Conservation (phyloP, 2,797 vertebrate species). For the Rhynchonycteris naso region DNA sequence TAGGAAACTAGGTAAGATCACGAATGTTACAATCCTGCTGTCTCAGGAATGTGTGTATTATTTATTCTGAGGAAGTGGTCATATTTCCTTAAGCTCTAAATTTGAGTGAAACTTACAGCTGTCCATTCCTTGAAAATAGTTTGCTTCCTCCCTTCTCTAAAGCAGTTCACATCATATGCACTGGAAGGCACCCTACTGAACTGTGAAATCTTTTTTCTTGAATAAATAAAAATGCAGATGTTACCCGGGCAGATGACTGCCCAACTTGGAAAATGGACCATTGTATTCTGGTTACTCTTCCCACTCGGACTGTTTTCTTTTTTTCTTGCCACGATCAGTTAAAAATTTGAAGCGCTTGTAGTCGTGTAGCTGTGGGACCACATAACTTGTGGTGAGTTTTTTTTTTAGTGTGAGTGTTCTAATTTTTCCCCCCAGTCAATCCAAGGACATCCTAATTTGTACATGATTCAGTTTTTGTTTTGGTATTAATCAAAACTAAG, state of each 20-base stretch:
- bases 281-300: neutral
- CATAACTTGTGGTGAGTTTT: neutral
- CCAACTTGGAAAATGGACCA: neutral
- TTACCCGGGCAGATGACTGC: slow-evolving; percentile 6
- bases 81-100: slow-evolving; percentile 30
- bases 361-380: neutral
- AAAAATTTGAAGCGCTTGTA: neutral
- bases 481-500: slow-evolving; percentile 54
- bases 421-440: neutral
- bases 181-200: neutral
- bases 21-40: neutral
- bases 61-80: slow-evolving; percentile 37
- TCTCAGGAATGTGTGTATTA: slow-evolving; percentile 3
- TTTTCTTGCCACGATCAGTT: neutral
- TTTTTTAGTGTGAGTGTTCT: slow-evolving; percentile 14
- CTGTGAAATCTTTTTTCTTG: neutral
- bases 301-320: neutral
- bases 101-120: slow-evolving; percentile 41
- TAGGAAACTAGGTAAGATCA: slow-evolving; percentile 35
- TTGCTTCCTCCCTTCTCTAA: neutral
- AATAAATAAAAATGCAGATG: slow-evolving; percentile 43
- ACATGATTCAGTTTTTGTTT: neutral
- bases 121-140: slow-evolving; percentile 51
- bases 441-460: slow-evolving; percentile 29
- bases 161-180: neutral